phyloP scores from a whole-genome alignment of 1,140 invertebrate genomes.

The Apolygus lucorum region DNA sequence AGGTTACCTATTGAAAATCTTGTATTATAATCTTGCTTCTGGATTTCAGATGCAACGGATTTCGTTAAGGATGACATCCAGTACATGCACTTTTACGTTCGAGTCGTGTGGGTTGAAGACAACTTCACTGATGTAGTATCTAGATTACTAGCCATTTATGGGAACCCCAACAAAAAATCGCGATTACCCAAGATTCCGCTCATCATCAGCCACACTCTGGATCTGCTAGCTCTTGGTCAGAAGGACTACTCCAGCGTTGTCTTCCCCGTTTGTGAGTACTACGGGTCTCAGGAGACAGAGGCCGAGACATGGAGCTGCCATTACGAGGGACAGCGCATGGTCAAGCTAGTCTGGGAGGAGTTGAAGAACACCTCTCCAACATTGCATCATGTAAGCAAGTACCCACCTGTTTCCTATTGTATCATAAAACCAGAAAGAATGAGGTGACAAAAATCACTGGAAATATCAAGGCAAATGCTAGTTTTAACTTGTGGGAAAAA shows the following conservation, averaged over 20 bases:
- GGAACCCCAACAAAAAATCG: conserved; percentile 35
- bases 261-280: conserved; percentile 47
- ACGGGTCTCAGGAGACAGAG: conserved; percentile 28
- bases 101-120: conserved; percentile 55
- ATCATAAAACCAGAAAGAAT: background rate
- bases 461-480: background rate
- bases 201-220: background rate
- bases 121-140: conserved; percentile 41
- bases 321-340: conserved; percentile 54
- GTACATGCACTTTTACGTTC: conserved; percentile 45
- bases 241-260: conserved; percentile 37
- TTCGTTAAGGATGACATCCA: conserved; percentile 49
- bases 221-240: conserved; percentile 1
- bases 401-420: background rate
- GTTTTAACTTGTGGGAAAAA: background rate
- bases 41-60: conserved; percentile 38
- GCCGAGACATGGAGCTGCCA: conserved; percentile 43
- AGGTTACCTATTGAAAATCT: background rate
- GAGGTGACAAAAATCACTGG: background rate
- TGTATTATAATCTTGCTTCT: background rate
- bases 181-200: background rate
- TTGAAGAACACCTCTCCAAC: conserved; percentile 45
- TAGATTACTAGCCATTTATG: conserved; percentile 42
- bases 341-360: conserved; percentile 55
- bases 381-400: conserved; percentile 41